Base-by-base conservation (phyloP, 2,888 invertebrate species). In the Plemyria rubiginata region DNA sequence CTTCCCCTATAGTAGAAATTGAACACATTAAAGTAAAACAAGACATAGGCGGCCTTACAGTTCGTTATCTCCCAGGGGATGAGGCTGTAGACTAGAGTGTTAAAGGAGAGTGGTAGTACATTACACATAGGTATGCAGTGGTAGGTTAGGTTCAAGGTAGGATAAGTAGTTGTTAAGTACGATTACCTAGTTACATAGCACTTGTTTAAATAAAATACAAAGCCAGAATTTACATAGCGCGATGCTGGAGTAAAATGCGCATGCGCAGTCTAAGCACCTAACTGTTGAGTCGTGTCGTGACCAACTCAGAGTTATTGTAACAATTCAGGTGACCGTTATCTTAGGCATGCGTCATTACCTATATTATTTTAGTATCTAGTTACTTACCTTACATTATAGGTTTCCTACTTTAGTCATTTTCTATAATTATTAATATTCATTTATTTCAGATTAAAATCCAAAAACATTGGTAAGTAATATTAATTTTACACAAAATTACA, bases 251-350 rank as follows among this genome's bases (percentile, higher is more conserved):
- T 49, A 49, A 15, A 15, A 9, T 15, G 50, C 4, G 29, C 7
- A 36, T 36, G 32, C 12, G 48, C 8, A 49, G 49, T 29, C 13
- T 36, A 51, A 38, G n/a, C 22, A 32, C 32, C 29, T 48, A 48
- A 48, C 54, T 40, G 48, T 55, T 48, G 54, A 29, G 29, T 46
- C 15, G 15, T 54, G 16, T 62, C 65, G 62, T 62, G 65, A 62
- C 62, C 55, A 59, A 62, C 56, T 48, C 16, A 6, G 49, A 46
- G 50, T 49, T 48, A 56, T 64, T 58, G 58, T 61, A 51, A 60
- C 48, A 53, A 61, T 58, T 46, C 46, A 62, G 57, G 46, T 48
- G 46, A 15, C 38, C 49, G 49, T 57, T 43, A 60, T 54, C 49
- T n/a, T 43, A 36, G 48, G 43, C 58, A 61, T 60, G 65, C 54